phyloP scores from a whole-genome alignment of 2,888 invertebrate genomes.

The Cantharis flavilabris region DNA sequence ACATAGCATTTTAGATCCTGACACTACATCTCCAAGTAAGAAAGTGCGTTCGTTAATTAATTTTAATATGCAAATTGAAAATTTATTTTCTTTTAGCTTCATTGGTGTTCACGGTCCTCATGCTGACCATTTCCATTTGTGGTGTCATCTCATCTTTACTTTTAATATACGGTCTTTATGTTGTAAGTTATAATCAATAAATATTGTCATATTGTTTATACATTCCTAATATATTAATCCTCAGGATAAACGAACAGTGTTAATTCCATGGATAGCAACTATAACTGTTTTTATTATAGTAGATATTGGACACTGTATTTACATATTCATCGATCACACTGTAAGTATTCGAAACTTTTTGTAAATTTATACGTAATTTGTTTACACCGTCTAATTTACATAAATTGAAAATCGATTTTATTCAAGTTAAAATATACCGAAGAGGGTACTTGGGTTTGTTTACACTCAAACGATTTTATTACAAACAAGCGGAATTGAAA shows the following conservation, averaged over 20 bases:
- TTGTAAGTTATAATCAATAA: conserved; percentile 60
- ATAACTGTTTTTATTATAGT: conserved; percentile 69
- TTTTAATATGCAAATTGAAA: conserved; percentile 2
- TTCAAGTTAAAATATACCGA: background rate
- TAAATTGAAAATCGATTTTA: background rate
- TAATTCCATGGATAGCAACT: conserved; percentile 76
- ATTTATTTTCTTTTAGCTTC: conserved; percentile 60
- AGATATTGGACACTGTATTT: conserved; percentile 69
- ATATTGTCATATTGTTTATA: background rate
- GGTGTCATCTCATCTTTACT: conserved; percentile 71
- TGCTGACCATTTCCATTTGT: conserved; percentile 68
- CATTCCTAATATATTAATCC: conserved; percentile 46
- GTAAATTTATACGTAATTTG: background rate
- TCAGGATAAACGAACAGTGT: conserved; percentile 71
- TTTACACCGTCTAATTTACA: background rate
- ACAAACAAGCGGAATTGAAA: background rate
- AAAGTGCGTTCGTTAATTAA: conserved; percentile 22
- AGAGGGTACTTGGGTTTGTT: background rate
- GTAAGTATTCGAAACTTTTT: conserved; percentile 56
- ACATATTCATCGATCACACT: conserved; percentile 67
- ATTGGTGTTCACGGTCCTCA: conserved; percentile 69
- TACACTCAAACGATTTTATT: background rate
- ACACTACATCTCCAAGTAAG: conserved; percentile 57
- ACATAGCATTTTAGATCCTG: conserved; percentile 54
- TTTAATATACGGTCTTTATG: conserved; percentile 70